Evolutionary conservation across 2,797 vertebrate species (phyloP).

Genomic region (Meriones psammophilus): DNA sequence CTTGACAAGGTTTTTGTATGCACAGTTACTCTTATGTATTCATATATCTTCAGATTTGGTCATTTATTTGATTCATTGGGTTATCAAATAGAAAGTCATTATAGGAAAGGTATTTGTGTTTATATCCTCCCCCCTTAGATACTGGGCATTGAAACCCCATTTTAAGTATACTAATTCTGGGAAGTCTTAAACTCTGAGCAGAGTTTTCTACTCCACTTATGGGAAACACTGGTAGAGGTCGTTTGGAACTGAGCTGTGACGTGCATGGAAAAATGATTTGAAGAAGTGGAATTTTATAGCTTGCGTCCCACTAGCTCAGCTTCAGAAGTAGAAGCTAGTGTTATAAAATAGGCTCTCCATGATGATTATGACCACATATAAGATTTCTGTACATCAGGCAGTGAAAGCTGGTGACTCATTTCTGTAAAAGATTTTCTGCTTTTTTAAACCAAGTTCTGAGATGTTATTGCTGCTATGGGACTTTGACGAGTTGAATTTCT

Average conservation of each 20-base stretch:
- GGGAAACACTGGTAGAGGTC: not conserved
- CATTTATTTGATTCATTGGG: slow-evolving; percentile 36
- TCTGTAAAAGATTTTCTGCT: slow-evolving; percentile 27
- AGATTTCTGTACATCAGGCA: slow-evolving; percentile 21
- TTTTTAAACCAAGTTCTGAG: slow-evolving; percentile 24
- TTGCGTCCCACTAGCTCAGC: not conserved
- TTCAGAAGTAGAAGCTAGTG: not conserved
- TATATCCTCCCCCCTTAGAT: not conserved
- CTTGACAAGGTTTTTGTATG: not conserved
- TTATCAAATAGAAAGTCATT: slow-evolving; percentile 43
- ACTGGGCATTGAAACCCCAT: not conserved
- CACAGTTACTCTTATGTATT: not conserved
- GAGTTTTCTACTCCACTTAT: not conserved
- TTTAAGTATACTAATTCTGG: not conserved
- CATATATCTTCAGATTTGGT: not conserved
- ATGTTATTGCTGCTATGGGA: not conserved
- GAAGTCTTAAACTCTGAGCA: not conserved
- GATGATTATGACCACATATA: not conserved
- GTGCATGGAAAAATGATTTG: slow-evolving; percentile 25
- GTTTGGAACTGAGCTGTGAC: not conserved
- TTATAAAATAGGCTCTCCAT: slow-evolving; percentile 1
- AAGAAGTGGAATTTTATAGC: slow-evolving; percentile 46
- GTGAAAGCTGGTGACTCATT: slow-evolving; percentile 34
- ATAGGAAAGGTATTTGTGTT: not conserved
- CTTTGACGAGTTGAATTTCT: not conserved